A percentile compares a stretch with the other conserved stretches of the same genome.
phyloP scores from a whole-genome alignment of 2,113 vertebrate species.

The Mobula birostris region DNA sequence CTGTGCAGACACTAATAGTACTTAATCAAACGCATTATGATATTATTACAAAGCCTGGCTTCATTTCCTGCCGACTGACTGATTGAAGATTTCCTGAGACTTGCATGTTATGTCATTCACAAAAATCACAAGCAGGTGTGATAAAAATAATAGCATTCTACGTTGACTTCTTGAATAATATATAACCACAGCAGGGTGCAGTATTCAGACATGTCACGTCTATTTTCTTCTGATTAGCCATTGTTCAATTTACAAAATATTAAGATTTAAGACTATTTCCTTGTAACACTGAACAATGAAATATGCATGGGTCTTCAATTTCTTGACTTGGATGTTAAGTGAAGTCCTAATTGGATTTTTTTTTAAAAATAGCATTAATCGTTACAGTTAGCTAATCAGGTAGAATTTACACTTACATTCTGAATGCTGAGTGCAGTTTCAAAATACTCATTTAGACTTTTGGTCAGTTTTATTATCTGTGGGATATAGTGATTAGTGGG shows the following conservation, averaged over 20 bases:
- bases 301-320: background rate
- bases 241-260: background rate
- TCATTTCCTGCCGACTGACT: background rate
- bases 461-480: too few species aligned
- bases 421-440: too few species aligned
- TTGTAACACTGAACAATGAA: background rate
- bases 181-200: background rate
- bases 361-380: too few species aligned
- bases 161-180: background rate
- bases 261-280: background rate
- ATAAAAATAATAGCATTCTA: background rate
- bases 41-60: background rate
- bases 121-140: background rate
- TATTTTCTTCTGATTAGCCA: background rate
- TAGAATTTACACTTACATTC: too few species aligned
- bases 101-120: slow-evolving; percentile 8
- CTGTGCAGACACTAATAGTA: background rate
- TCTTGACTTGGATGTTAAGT: too few species aligned
- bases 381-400: too few species aligned
- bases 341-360: too few species aligned
- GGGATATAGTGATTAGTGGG: too few species aligned
- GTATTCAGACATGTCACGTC: background rate
- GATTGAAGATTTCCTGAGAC: slow-evolving; percentile 5
- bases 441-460: too few species aligned
- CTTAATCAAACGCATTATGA: background rate